Evolutionary conservation across 2,113 vertebrate genomes (phyloP).

Genomic region (Chaetura pelagica): DNA sequence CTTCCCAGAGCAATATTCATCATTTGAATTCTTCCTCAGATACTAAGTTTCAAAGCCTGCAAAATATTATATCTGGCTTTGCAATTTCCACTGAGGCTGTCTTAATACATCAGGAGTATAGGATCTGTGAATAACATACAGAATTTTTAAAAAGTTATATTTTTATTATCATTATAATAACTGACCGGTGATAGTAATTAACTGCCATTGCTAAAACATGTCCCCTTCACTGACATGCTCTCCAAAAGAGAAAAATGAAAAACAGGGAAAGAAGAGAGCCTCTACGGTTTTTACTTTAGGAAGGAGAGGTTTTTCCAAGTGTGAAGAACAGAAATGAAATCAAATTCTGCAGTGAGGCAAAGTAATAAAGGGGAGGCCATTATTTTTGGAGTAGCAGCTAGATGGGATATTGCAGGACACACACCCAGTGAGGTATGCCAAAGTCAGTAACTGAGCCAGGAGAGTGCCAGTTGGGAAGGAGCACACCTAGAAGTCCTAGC

Average conservation of each 20-base stretch:
- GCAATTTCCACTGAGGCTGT: not conserved
- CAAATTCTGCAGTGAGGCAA: not conserved
- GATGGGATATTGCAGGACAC: not conserved
- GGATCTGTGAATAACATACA: not conserved
- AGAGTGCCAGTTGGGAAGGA: not conserved
- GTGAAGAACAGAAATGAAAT: not conserved
- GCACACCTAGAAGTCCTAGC: not conserved
- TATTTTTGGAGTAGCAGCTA: not conserved
- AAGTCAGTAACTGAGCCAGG: not conserved
- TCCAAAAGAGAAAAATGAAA: not conserved
- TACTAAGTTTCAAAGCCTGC: not conserved
- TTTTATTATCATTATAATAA: not conserved
- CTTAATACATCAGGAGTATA: not conserved
- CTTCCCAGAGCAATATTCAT: not conserved
- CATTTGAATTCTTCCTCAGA: not conserved
- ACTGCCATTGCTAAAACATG: not conserved
- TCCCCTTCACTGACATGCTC: not conserved
- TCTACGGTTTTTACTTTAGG: not conserved
- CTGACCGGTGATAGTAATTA: not conserved
- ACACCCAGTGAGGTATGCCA: not conserved
- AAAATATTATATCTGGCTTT: not conserved
- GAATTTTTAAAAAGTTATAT: not conserved
- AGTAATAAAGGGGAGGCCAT: not conserved
- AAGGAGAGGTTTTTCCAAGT: not conserved
- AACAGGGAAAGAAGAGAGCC: not conserved